Percentiles rank a stretch among this genome's conserved stretches.
phyloP scores from a whole-genome alignment of 2,113 vertebrate genomes.

The Rhinogobius similis region DNA sequence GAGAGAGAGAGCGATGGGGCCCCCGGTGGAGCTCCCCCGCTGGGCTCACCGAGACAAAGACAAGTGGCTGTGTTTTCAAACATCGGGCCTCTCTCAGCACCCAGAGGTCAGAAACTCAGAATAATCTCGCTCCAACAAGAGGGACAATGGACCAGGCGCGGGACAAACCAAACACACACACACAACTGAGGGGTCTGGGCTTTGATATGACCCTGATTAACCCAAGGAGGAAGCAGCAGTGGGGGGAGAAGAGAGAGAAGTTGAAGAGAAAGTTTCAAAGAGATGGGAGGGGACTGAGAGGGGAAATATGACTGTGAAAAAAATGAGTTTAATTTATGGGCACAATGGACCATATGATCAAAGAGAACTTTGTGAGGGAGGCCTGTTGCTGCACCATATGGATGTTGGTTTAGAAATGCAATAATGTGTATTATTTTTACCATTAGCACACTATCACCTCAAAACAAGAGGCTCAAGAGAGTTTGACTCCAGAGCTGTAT shows the following conservation, averaged over 20 bases:
- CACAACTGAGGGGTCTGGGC: conserved; percentile 51
- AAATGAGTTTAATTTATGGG: conserved; percentile 17
- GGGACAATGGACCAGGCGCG: conserved; percentile 37
- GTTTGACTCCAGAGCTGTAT: not conserved
- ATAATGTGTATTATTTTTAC: not conserved
- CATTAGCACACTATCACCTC: not conserved
- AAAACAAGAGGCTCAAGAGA: not conserved
- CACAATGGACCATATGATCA: not conserved
- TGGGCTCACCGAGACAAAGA: conserved; percentile 73
- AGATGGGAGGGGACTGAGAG: conserved; percentile 10
- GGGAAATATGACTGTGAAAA: conserved; percentile 33
- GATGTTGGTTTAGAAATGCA: not conserved
- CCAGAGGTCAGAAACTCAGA: conserved; percentile 74
- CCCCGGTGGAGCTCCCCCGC: conserved; percentile 58
- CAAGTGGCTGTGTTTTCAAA: conserved; percentile 78
- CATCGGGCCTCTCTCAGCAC: conserved; percentile 67
- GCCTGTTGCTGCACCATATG: not conserved
- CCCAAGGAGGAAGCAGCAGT: conserved; percentile 47
- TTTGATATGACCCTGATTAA: conserved; percentile 79
- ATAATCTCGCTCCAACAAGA: conserved; percentile 73
- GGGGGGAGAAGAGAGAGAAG: conserved; percentile 16
- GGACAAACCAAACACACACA: conserved; percentile 22
- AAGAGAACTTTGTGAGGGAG: not conserved
- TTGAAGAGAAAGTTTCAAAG: conserved; percentile 31
- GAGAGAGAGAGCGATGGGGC: conserved; percentile 33